These are phyloP conservation scores for Triplophysa bombifrons DNA, from an alignment of 2,797 vertebrate species.

Conservation along the genomic window DNA sequence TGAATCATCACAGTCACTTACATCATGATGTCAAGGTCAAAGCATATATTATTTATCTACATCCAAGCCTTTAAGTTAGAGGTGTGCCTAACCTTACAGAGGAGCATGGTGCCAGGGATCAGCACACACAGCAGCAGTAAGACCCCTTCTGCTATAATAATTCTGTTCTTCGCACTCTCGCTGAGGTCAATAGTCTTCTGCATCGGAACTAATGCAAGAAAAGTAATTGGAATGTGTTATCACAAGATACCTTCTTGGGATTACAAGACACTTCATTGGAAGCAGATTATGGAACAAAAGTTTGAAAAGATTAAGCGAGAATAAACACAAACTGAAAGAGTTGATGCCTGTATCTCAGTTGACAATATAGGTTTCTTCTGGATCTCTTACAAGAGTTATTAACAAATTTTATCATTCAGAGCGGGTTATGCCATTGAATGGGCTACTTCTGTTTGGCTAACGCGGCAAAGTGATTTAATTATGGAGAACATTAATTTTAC, in stretches of 20 bases:
- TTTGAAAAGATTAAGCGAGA: not conserved
- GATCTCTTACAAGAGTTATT: not conserved
- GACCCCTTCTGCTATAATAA: constrained; percentile 73
- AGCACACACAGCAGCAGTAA: constrained; percentile 72
- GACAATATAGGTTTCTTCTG: not conserved
- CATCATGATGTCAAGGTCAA: too few relatives aligned
- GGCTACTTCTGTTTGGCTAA: constrained; percentile 21
- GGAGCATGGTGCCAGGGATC: constrained; percentile 64
- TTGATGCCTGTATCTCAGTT: not conserved
- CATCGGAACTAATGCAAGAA: constrained; percentile 59
- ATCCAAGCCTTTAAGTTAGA: not conserved
- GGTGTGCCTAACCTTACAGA: constrained; percentile 68
- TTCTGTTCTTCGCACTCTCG: constrained; percentile 73
- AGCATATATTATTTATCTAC: not conserved
- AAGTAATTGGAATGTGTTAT: not conserved
- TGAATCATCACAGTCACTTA: not conserved
- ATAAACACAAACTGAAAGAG: not conserved
- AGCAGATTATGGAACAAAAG: not conserved
- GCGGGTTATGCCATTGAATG: not conserved
- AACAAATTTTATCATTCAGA: constrained; percentile 10
- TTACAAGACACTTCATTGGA: not conserved
- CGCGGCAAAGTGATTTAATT: constrained; percentile 17
- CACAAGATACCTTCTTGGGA: too few relatives aligned
- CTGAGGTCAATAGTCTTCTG: constrained; percentile 66
- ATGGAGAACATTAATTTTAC: constrained; percentile 8